Percentiles rank a stretch among this genome's conserved stretches.
Evolutionary conservation across 2,888 invertebrate species (phyloP).

Genomic region (Schrankia costaestrigalis): DNA sequence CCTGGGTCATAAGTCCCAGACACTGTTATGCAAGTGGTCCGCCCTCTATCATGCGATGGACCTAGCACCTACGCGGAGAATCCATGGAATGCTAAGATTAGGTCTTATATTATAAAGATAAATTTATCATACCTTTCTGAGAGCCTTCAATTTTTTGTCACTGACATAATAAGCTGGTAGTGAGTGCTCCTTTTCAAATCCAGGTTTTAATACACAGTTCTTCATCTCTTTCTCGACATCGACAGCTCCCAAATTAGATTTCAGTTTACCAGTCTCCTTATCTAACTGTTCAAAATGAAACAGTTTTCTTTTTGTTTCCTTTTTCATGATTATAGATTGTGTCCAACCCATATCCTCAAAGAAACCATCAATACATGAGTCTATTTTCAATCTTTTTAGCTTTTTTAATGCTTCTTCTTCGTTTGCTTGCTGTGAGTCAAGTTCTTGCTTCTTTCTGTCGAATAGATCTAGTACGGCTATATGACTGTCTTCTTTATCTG

Average conservation of each 20-base stretch:
- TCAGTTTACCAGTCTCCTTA: slow-evolving; percentile 61
- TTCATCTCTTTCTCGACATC: slow-evolving; percentile 81
- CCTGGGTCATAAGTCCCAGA: too few species aligned
- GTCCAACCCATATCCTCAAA: slow-evolving; percentile 70
- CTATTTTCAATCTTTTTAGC: slow-evolving; percentile 56
- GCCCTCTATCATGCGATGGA: too few species aligned
- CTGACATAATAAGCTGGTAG: slow-evolving; percentile 82
- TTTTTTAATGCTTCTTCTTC: slow-evolving; percentile 57
- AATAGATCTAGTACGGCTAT: slow-evolving; percentile 56
- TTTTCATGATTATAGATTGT: slow-evolving; percentile 48
- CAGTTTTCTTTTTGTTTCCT: slow-evolving; percentile 41
- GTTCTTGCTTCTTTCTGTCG: slow-evolving; percentile 57
- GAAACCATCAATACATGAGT: slow-evolving; percentile 60
- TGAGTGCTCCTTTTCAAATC: slow-evolving; percentile 82
- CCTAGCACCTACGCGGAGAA: too few species aligned
- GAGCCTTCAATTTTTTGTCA: slow-evolving; percentile 77
- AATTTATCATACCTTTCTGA: slow-evolving; percentile 77
- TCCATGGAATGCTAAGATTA: too few species aligned
- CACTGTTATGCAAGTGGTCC: too few species aligned
- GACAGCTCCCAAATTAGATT: slow-evolving; percentile 61
- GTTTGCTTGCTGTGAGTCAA: slow-evolving; percentile 44
- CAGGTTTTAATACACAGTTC: slow-evolving; percentile 82
- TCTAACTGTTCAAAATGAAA: slow-evolving; percentile 67
- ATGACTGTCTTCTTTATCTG: slow-evolving; percentile 58
- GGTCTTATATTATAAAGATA: neutral